These are phyloP conservation scores for Salvelinus sp. DNA, from an alignment of 2,113 vertebrate genomes.

Conservation along the genomic window DNA sequence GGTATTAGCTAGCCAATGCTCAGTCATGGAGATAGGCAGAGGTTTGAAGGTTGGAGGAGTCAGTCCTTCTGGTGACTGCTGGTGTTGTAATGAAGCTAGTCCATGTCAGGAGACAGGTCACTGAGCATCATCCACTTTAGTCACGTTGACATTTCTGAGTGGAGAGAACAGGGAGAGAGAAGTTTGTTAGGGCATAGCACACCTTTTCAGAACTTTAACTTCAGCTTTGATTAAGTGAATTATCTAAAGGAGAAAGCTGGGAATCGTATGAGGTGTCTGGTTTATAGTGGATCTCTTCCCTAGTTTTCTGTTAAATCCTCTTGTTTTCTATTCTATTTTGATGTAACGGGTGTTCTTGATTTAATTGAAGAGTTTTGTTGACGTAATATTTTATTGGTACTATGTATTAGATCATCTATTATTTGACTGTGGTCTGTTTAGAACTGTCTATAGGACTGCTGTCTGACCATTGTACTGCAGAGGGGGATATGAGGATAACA, in stretches of 20 bases:
- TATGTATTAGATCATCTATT: neutral
- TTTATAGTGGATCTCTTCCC: too few species aligned
- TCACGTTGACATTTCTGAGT: constrained; percentile 54
- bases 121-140: constrained; percentile 63
- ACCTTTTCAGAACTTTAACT: neutral
- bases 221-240: neutral
- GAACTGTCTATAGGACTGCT: constrained; percentile 47
- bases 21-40: constrained; percentile 46
- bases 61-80: constrained; percentile 28
- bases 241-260: neutral
- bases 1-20: constrained; percentile 47
- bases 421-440: constrained; percentile 28
- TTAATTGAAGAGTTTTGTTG: neutral
- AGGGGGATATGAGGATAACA: constrained; percentile 69
- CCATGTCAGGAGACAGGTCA: constrained; percentile 63
- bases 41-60: constrained; percentile 50
- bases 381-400: neutral
- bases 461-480: constrained; percentile 34
- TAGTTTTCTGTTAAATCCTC: neutral
- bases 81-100: constrained; percentile 54
- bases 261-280: neutral
- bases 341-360: neutral
- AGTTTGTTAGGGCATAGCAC: constrained; percentile 1
- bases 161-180: constrained; percentile 5
- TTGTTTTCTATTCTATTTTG: neutral